Evolutionary conservation across 2,888 invertebrate genomes (phyloP).

Genomic region (Listrodromus nycthemerus): DNA sequence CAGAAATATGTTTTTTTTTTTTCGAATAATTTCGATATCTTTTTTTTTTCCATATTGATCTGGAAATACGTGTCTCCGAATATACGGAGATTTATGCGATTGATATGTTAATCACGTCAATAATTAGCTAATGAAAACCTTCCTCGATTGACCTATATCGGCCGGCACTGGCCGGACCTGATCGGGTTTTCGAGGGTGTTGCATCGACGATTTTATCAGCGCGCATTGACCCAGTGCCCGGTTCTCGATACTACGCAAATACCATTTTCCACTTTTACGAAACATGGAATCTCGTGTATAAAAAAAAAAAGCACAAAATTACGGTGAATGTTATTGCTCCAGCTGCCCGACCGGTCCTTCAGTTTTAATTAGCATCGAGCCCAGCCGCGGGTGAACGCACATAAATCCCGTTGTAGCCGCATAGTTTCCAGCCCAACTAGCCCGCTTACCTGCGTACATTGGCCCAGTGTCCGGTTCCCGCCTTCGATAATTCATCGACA

Average conservation of each 20-base stretch:
- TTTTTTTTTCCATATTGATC: too few relatives aligned
- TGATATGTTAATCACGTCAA: neutral
- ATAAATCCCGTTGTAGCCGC: slow-evolving; percentile 1
- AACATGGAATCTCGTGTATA: neutral
- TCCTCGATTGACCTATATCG: neutral
- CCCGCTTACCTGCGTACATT: neutral
- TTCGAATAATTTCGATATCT: too few relatives aligned
- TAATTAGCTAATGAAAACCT: neutral
- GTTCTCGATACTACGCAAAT: neutral
- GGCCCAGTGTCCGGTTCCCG: neutral
- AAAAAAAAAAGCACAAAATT: neutral
- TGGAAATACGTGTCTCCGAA: too few relatives aligned
- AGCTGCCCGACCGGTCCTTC: neutral
- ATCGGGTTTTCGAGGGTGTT: neutral
- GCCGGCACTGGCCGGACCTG: neutral
- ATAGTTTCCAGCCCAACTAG: neutral
- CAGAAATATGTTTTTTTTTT: neutral
- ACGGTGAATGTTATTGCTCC: neutral
- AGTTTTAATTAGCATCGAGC: neutral
- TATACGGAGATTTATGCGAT: neutral
- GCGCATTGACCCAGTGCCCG: neutral
- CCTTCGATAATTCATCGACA: neutral
- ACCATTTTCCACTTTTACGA: neutral
- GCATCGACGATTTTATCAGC: neutral
- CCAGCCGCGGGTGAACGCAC: neutral